Evolutionary conservation across 2,797 vertebrate species (phyloP), one percentile per base, ranked within the genome.

Genomic region (Platalea minor): DNA sequence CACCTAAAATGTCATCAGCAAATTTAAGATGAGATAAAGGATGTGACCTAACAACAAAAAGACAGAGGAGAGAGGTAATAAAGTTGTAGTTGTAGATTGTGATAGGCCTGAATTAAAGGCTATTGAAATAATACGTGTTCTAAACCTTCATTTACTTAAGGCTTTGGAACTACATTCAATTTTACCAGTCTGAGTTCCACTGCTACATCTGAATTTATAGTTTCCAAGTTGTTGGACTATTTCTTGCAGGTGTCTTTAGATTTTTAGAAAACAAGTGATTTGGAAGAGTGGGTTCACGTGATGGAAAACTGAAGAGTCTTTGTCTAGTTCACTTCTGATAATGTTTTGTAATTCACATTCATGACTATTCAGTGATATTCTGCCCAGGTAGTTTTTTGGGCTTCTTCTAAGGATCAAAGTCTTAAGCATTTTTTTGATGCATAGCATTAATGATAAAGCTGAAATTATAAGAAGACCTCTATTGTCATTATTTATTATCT

Each of bases 371-470:
- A 50, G 14, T 35, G 7, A 10, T 35, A 5, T 28, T 15, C 19
- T 57, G 3, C 41, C 10, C 7, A 5, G 16, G 11, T 56, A 12
- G 0, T 1, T 48, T 43, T 63, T 13, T 4, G 7, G 10, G 12
- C 28, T 54, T 0, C 6, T 76, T 77, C 10, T 35, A 28, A 61
- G 31, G 12, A 46, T 37, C 45, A 14, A 29, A 10, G 10, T 48
- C 7, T 37, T 48, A 53, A 48, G 16, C 3, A 29, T 29, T 0
- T 7, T 17, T 48, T 51, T 53, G 0, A 31, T 68, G 13, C 4
- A 7, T 73, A 68, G 2, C 1, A 4, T 39, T n/a, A 41, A 59
- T 28, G 33, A 43, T 64, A 37, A 88, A 54, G 16, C 4, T 65
- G 37, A 45, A 53, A 59, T 53, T 63, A 13, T 5, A 16, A 35